A percentile compares a stretch with the other conserved stretches of the same genome.
Evolutionary conservation across 2,797 vertebrate genomes (phyloP).

Genomic region (Schizothorax lantsangensis): DNA sequence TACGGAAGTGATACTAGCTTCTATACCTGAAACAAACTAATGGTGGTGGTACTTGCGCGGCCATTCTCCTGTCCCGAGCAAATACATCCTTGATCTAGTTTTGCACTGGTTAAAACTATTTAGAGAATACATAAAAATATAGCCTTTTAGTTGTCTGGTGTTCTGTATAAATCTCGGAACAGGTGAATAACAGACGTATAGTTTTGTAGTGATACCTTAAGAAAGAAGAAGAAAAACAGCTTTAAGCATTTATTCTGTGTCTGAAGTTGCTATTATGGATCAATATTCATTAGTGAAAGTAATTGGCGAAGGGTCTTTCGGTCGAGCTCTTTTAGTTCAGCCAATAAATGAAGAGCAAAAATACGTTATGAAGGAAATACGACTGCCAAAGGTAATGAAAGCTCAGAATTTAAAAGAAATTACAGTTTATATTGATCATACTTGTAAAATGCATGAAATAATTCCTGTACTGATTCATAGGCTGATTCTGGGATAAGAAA

Average conservation of each 20-base stretch:
- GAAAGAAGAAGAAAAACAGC: not conserved
- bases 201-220: not conserved
- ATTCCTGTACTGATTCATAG: constrained; percentile 66
- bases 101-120: not conserved
- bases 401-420: constrained; percentile 48
- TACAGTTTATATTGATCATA: constrained; percentile 35
- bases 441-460: not conserved
- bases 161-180: not conserved
- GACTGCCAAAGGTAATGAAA: constrained; percentile 84
- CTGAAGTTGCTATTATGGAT: constrained; percentile 78
- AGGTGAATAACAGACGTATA: not conserved
- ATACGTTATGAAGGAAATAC: constrained; percentile 89
- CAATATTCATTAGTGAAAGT: constrained; percentile 79
- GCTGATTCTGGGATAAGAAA: constrained; percentile 72
- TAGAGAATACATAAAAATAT: not conserved
- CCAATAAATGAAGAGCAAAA: constrained; percentile 68
- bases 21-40: not conserved
- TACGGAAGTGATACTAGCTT: constrained; percentile 65
- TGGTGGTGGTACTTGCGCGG: not conserved
- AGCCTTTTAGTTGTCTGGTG: not conserved
- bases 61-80: not conserved
- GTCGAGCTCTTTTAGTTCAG: constrained; percentile 83
- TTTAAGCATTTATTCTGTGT: not conserved
- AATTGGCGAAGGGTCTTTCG: constrained; percentile 90
- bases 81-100: not conserved